phyloP scores from a whole-genome alignment of 2,888 invertebrate species.

The Entomobrya multifasciata region DNA sequence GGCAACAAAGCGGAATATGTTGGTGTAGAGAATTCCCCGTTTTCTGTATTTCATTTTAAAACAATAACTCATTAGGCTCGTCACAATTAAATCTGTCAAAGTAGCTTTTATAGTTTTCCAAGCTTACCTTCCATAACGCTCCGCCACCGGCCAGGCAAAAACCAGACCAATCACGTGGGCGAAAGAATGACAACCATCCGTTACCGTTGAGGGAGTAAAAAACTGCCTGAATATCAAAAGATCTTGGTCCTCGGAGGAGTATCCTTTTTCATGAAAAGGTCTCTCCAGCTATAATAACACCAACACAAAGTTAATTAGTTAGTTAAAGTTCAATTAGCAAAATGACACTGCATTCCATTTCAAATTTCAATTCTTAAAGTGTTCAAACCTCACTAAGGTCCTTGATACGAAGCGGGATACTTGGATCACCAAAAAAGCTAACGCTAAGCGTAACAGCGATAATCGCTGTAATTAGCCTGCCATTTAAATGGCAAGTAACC shows the following conservation, averaged over 20 bases:
- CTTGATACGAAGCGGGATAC: background rate
- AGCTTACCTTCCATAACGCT: background rate
- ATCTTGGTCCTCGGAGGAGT: background rate
- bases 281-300: background rate
- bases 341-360: background rate
- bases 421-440: conserved; percentile 13
- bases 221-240: background rate
- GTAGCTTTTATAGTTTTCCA: background rate
- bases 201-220: background rate
- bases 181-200: conserved; percentile 8
- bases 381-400: conserved; percentile 1
- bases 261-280: background rate
- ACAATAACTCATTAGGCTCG: no score
- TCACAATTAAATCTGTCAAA: background rate
- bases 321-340: no score
- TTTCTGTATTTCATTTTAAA: background rate
- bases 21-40: background rate
- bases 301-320: no score
- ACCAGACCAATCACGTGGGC: background rate
- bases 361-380: background rate
- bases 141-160: background rate
- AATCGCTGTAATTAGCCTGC: background rate
- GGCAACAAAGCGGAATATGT: background rate
- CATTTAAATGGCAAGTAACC: background rate
- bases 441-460: background rate